These are phyloP conservation scores for Smithornis capensis DNA, from an alignment of 2,113 vertebrate species.

Conservation along the genomic window DNA sequence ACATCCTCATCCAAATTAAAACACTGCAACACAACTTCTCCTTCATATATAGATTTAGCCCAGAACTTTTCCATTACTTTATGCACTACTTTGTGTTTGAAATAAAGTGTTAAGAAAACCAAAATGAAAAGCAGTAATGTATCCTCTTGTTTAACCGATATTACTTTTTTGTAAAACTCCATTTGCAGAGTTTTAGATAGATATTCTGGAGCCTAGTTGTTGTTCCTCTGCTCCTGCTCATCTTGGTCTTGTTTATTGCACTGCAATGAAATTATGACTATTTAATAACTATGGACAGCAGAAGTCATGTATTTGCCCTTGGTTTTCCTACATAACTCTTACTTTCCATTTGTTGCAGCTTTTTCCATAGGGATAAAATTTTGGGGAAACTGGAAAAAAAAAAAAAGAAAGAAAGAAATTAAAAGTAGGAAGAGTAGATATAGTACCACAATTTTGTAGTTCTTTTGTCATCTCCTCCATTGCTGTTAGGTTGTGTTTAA, in stretches of 20 bases:
- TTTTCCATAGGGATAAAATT: neutral
- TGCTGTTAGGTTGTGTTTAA: neutral
- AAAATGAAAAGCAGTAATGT: neutral
- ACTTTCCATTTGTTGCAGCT: neutral
- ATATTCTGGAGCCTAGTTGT: neutral
- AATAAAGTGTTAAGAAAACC: neutral
- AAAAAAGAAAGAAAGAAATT: neutral
- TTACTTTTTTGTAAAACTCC: neutral
- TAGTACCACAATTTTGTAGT: neutral
- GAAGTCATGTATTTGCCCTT: neutral
- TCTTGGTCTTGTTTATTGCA: neutral
- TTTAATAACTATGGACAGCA: neutral
- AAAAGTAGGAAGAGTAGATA: neutral
- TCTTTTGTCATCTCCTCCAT: neutral
- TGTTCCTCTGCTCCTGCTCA: neutral
- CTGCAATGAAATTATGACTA: neutral
- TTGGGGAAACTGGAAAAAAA: neutral
- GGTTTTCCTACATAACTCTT: neutral
- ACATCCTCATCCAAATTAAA: neutral
- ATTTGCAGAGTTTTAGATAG: neutral
- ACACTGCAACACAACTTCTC: neutral
- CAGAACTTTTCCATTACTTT: neutral
- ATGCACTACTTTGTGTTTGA: neutral
- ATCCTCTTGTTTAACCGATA: neutral
- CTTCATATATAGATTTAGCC: neutral